phyloP scores from a whole-genome alignment of 2,797 vertebrate species.

The Hipposideros larvatus region DNA sequence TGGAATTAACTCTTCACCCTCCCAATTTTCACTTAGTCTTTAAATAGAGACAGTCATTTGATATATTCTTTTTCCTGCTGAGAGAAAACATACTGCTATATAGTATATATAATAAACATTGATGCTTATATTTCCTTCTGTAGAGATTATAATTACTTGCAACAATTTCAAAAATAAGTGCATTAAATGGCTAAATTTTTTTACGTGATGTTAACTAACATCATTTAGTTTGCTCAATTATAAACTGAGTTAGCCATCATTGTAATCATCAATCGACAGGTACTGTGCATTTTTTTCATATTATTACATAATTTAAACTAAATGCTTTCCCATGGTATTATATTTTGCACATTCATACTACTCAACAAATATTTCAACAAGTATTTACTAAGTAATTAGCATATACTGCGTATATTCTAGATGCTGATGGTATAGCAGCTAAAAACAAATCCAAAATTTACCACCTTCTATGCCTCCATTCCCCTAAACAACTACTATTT shows the following conservation, averaged over 20 bases:
- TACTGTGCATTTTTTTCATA: background rate
- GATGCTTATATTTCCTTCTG: background rate
- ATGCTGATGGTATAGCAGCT: background rate
- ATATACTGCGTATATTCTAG: background rate
- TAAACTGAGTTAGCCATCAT: background rate
- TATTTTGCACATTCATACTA: background rate
- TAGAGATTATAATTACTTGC: background rate
- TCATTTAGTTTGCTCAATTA: background rate
- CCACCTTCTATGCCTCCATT: background rate
- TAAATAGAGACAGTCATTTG: background rate
- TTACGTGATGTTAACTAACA: no score
- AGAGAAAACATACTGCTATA: background rate
- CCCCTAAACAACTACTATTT: background rate
- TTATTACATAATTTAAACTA: background rate
- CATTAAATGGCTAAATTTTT: background rate
- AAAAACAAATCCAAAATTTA: background rate
- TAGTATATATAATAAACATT: conserved; percentile 18
- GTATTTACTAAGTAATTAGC: background rate
- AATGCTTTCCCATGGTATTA: background rate
- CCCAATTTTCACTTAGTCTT: conserved; percentile 39
- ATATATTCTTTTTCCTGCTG: background rate
- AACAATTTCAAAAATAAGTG: background rate
- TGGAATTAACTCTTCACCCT: conserved; percentile 20
- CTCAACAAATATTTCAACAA: background rate
- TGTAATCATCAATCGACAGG: background rate